Percentiles rank a stretch among this genome's conserved stretches.
phyloP scores from a whole-genome alignment of 2,888 invertebrate species.

The Chromoteleia sp. region DNA sequence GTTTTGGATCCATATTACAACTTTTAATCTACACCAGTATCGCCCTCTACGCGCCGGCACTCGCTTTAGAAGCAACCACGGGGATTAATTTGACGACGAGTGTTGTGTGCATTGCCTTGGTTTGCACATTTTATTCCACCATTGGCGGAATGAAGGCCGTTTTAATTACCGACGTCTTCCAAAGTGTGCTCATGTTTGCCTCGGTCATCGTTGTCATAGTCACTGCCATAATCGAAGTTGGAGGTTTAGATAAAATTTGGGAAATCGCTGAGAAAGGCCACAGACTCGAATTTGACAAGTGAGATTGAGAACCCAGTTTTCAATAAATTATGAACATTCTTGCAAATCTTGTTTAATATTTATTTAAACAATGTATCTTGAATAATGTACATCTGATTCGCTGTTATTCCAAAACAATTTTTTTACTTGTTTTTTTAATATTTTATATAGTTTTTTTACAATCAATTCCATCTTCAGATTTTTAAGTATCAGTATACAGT shows the following conservation, averaged over 20 bases:
- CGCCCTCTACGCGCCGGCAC: constrained; percentile 96
- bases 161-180: constrained; percentile 93
- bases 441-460: too few species aligned
- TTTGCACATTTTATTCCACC: constrained; percentile 94
- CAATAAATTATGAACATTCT: too few species aligned
- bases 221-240: constrained; percentile 89
- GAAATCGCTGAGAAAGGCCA: constrained; percentile 88
- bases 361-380: too few species aligned
- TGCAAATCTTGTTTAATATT: too few species aligned
- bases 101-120: constrained; percentile 90
- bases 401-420: too few species aligned
- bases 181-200: constrained; percentile 93
- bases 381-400: too few species aligned
- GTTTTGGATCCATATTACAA: constrained; percentile 94
- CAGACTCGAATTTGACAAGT: constrained; percentile 90
- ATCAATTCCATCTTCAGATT: too few species aligned
- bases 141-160: constrained; percentile 97
- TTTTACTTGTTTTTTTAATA: too few species aligned
- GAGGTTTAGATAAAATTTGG: constrained; percentile 90
- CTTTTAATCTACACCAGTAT: constrained; percentile 96
- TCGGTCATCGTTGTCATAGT: constrained; percentile 92
- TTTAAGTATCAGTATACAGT: too few species aligned
- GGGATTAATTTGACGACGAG: constrained; percentile 91
- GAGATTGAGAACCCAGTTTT: constrained; percentile 71
- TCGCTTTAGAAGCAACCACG: constrained; percentile 94